phyloP scores from a whole-genome alignment of 2,797 vertebrate species.

The Capromys pilorides region DNA sequence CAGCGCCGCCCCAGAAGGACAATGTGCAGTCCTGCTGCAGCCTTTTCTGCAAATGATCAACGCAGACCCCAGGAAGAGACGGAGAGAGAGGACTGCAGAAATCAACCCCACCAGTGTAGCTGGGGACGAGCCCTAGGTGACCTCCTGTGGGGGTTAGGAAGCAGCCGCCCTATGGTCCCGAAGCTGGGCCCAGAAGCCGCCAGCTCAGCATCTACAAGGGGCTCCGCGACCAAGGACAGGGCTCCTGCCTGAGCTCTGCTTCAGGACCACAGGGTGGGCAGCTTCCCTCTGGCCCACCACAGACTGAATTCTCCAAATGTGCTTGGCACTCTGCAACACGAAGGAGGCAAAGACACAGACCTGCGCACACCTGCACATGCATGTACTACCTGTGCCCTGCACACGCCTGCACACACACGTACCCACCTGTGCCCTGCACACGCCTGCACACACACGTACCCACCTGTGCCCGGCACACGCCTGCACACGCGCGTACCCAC shows the following conservation, averaged over 20 bases:
- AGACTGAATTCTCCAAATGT: neutral
- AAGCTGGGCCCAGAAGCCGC: rapidly evolving
- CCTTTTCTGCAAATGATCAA: neutral
- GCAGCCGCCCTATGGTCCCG: neutral
- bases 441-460: too few species aligned
- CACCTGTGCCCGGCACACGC: too few species aligned
- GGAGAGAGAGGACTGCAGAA: neutral
- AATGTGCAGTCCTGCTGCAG: rapidly evolving
- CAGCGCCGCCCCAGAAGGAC: neutral
- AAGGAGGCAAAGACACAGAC: neutral
- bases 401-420: neutral
- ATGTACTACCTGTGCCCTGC: neutral
- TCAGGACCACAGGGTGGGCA: neutral
- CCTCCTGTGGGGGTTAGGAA: neutral
- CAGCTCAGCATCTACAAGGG: neutral
- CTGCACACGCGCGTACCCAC: neutral
- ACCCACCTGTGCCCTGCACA: too few species aligned
- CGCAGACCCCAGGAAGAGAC: neutral
- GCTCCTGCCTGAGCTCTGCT: neutral
- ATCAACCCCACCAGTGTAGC: rapidly evolving
- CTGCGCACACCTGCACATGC: neutral
- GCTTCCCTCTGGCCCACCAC: neutral
- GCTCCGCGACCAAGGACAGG: neutral
- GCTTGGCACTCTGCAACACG: neutral
- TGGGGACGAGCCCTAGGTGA: rapidly evolving